Evolutionary conservation across 2,797 vertebrate species (phyloP).

Genomic region (Sphaeramia orbicularis): DNA sequence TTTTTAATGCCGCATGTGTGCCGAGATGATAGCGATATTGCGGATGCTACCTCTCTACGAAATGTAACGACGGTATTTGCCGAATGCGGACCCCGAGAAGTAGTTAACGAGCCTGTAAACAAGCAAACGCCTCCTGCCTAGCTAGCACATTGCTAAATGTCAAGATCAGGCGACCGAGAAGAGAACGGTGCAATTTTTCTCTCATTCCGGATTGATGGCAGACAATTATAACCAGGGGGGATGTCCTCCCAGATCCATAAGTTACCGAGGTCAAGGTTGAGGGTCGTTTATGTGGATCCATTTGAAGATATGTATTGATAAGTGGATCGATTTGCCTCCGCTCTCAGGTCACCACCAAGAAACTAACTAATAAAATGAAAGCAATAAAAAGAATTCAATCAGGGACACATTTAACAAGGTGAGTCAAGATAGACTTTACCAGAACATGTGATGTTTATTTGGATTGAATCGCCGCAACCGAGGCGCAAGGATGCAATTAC

Average conservation of each 20-base stretch:
- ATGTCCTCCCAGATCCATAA: conserved; percentile 25
- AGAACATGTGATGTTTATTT: not conserved
- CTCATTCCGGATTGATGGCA: not conserved
- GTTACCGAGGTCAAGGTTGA: conserved; percentile 39
- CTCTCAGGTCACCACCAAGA: conserved; percentile 16
- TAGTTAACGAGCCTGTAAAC: conserved; percentile 78
- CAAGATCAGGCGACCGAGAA: conserved; percentile 39
- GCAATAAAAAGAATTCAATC: conserved; percentile 49
- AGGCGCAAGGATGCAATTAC: no score
- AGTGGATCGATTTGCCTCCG: conserved; percentile 42
- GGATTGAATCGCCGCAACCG: no score
- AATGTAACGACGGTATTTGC: conserved; percentile 72
- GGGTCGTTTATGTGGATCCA: conserved; percentile 22
- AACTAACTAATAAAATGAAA: conserved; percentile 26
- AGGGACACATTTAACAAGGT: conserved; percentile 28
- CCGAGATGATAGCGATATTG: conserved; percentile 54
- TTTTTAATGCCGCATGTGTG: conserved; percentile 59
- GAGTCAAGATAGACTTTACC: conserved; percentile 11
- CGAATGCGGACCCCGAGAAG: conserved; percentile 57
- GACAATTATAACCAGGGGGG: conserved; percentile 7
- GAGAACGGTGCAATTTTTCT: not conserved
- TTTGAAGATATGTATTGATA: conserved; percentile 58
- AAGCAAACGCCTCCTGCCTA: conserved; percentile 46
- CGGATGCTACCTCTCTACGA: conserved; percentile 38
- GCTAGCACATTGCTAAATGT: conserved; percentile 71